These are phyloP conservation scores for Cyclophora albipunctata DNA, from an alignment of 2,888 invertebrate genomes.

Conservation along the genomic window DNA sequence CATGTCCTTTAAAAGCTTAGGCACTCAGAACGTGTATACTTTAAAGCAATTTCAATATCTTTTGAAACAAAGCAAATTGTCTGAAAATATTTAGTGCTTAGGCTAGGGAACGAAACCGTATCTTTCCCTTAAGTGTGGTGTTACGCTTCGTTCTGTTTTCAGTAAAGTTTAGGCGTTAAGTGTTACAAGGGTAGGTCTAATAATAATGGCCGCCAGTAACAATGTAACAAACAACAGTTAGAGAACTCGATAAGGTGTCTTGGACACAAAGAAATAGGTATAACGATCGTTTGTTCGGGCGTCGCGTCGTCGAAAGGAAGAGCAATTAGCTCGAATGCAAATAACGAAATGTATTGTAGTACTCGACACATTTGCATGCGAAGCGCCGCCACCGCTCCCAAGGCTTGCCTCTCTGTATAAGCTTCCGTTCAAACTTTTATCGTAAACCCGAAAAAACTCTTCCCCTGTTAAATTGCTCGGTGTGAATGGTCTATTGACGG, in stretches of 20 bases:
- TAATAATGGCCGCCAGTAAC: too few species aligned
- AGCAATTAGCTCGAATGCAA: slow-evolving; percentile 67
- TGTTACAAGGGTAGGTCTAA: too few species aligned
- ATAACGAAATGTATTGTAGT: slow-evolving; percentile 62
- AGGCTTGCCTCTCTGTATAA: slow-evolving; percentile 33
- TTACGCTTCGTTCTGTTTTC: too few species aligned
- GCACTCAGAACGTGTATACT: too few species aligned
- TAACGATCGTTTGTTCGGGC: slow-evolving; percentile 41
- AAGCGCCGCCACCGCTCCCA: slow-evolving; percentile 45
- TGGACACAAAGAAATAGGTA: slow-evolving; percentile 39
- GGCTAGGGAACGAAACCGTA: too few species aligned
- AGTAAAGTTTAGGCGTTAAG: too few species aligned
- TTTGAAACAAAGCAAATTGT: too few species aligned
- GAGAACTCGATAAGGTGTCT: slow-evolving; percentile 41
- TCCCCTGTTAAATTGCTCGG: slow-evolving; percentile 16
- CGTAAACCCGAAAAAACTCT: slow-evolving; percentile 41
- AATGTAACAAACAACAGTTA: slow-evolving; percentile 20
- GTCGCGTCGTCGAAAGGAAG: slow-evolving; percentile 54
- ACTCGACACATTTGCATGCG: slow-evolving; percentile 60
- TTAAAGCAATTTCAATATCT: too few species aligned
- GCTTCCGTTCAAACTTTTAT: slow-evolving; percentile 48
- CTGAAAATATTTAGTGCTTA: too few species aligned
- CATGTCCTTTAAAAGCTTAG: too few species aligned
- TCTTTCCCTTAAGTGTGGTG: too few species aligned
- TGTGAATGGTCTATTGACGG: slow-evolving; percentile 2